These are phyloP conservation scores for Deilephila elpenor DNA, from an alignment of 2,888 invertebrate species.

Conservation along the genomic window DNA sequence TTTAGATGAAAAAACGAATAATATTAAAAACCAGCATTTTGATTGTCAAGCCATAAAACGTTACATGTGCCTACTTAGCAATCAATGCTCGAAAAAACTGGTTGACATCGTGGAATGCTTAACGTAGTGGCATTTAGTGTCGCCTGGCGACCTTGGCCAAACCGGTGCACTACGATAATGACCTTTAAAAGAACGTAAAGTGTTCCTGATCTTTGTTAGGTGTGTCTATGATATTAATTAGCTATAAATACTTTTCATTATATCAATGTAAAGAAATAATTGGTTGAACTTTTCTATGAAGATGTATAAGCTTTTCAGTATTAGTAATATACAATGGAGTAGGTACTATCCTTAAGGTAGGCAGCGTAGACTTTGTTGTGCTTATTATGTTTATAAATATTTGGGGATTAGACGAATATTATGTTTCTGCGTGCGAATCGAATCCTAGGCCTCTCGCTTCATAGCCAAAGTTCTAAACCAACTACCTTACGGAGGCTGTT, in stretches of 20 bases:
- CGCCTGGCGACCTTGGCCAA: conserved; percentile 66
- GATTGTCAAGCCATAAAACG: not conserved
- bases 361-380: no score
- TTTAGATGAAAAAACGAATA: not conserved
- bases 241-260: not conserved
- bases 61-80: not conserved
- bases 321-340: no score
- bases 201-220: conserved; percentile 56
- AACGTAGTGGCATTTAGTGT: conserved; percentile 50
- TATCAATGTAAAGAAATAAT: not conserved
- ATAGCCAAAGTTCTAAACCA: no score
- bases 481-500: no score
- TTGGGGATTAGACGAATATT: no score
- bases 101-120: conserved; percentile 47
- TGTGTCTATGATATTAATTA: not conserved
- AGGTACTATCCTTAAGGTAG: no score
- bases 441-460: no score
- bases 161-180: conserved; percentile 56
- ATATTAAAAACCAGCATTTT: not conserved
- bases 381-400: no score
- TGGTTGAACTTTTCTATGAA: not conserved
- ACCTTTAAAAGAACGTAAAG: conserved; percentile 56
- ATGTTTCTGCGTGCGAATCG: no score
- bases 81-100: conserved; percentile 33
- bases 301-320: no score